A percentile compares a stretch with the other conserved stretches of the same genome.
Evolutionary conservation across 2,113 vertebrate genomes (phyloP).

Genomic region (Oxyura jamaicensis): DNA sequence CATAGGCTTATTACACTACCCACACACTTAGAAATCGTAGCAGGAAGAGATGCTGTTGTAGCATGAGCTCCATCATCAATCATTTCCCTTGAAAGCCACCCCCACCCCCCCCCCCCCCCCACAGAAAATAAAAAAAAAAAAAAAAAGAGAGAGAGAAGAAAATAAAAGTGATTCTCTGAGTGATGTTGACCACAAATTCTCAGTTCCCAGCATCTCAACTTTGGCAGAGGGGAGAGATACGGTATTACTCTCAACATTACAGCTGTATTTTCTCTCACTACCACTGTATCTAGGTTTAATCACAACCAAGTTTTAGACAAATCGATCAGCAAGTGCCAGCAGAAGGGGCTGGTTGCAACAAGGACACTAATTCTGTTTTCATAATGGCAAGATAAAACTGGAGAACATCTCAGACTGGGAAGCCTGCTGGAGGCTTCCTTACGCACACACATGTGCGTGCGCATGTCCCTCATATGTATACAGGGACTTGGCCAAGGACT

Average conservation of each 20-base stretch:
- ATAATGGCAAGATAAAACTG: not conserved
- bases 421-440: not conserved
- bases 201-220: not conserved
- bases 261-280: not conserved
- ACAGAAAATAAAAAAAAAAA: not conserved
- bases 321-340: not conserved
- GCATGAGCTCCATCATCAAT: conserved; percentile 1
- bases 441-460: too few species aligned
- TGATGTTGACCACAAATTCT: not conserved
- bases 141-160: too few species aligned
- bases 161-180: not conserved
- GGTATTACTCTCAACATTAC: not conserved
- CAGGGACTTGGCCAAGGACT: not conserved
- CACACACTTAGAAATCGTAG: not conserved
- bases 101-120: too few species aligned
- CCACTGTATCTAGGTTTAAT: not conserved
- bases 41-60: not conserved
- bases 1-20: not conserved
- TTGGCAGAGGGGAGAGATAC: not conserved
- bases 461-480: too few species aligned
- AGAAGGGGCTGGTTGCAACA: not conserved
- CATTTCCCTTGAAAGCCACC: not conserved
- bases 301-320: not conserved
- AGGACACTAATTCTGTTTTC: not conserved
- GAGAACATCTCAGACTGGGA: not conserved